Evolutionary conservation across 1,140 invertebrate species (phyloP).

Genomic region (Berghia stephanieae): DNA sequence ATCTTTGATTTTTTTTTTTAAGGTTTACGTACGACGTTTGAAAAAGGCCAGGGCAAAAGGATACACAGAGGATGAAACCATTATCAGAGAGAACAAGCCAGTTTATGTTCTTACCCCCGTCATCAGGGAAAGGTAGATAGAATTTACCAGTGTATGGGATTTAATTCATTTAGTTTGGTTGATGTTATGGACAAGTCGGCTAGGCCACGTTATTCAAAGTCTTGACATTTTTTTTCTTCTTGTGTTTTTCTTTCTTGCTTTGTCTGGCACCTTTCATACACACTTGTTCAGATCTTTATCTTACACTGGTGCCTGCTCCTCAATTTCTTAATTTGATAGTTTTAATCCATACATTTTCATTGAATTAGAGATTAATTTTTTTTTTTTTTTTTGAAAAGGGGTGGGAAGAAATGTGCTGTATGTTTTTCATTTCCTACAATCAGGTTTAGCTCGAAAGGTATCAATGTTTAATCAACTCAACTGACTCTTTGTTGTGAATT

Average conservation of each 20-base stretch:
- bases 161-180: background rate
- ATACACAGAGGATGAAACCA: constrained; percentile 80
- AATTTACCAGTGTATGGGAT: background rate
- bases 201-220: too few relatives aligned
- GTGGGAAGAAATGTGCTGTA: too few relatives aligned
- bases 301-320: too few relatives aligned
- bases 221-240: background rate
- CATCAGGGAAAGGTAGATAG: constrained; percentile 85
- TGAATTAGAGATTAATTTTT: too few relatives aligned
- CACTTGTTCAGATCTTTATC: too few relatives aligned
- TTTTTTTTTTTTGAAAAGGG: background rate
- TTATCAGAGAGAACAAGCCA: constrained; percentile 83
- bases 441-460: too few relatives aligned
- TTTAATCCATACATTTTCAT: too few relatives aligned
- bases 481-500: background rate
- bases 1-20: constrained; percentile 15
- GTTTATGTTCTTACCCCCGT: constrained; percentile 93
- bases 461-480: background rate
- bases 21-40: constrained; percentile 76
- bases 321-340: too few relatives aligned
- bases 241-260: background rate
- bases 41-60: constrained; percentile 80
- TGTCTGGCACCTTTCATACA: background rate
- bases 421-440: too few relatives aligned
- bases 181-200: too few relatives aligned